Base-by-base conservation (phyloP, 2,113 vertebrate species). In the Oncorhynchus gorbuscha region DNA sequence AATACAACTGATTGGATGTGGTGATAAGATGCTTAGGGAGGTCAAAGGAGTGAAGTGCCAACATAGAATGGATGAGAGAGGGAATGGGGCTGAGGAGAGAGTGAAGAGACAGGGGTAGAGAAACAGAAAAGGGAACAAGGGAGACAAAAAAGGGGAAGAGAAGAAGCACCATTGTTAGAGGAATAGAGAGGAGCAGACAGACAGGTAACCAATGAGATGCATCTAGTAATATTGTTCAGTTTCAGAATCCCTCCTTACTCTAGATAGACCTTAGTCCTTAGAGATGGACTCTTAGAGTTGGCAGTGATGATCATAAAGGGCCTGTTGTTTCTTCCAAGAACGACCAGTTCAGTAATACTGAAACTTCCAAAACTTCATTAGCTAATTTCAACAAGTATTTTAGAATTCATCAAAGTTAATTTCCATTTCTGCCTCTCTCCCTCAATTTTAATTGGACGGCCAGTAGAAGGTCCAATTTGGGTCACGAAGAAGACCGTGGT, bases 391-490 rank as follows among this genome's bases (percentile, higher is more conserved):
- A 71, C 69, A 20, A 75, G 71, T 70, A 26, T 65, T 72, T 22
- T 72, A 16, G 14, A 30, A 39, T 55, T 82, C 69, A 65, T n/a
- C 24, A 75, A 32, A 28, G 26, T 32, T 28, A 2, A 28, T 75
- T 76, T 76, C 62, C 59, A 45, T 72, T 73, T 75, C 58, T 74
- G 28, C 75, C 62, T 70, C 49, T 75, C 49, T 75, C 20, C 24
- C 58, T 84, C 35, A 75, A 76, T 80, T 86, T 78, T 79, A 59
- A 62, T 77, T 66, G 80, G 81, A 85, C 81, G 83, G 83, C 72
- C 75, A 78, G 76, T 45, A 45, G 24, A 4, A 48, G 76, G 85
- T 87, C 84, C 85, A 72, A 81, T 89, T 88, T 79, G 89, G 88
- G 83, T 88, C 76, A 87, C 16, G 51, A 55, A 62, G 59, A 62